A percentile compares a stretch with the other conserved stretches of the same genome.
Conservation (phyloP, 2,888 invertebrate genomes). For the Minunthozetes semirufus region DNA sequence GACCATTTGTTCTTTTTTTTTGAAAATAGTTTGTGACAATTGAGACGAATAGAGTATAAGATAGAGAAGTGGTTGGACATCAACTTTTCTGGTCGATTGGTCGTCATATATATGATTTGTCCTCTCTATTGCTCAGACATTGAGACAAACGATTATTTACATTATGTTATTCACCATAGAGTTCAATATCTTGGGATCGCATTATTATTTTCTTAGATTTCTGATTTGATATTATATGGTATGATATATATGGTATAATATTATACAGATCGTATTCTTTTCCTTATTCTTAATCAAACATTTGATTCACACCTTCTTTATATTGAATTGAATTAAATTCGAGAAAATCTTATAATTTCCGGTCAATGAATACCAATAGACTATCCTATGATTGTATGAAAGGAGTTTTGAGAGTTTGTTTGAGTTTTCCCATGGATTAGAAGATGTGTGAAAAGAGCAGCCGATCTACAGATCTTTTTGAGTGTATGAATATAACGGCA, state of each 20-base stretch:
- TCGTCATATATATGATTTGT: not conserved
- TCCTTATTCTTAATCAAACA: not conserved
- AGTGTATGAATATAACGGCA: not conserved
- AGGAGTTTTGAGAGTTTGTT: not conserved
- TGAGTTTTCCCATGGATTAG: constrained; percentile 15
- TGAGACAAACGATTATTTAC: too few species aligned
- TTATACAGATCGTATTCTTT: not conserved
- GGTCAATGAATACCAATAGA: constrained; percentile 13
- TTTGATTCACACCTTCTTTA: not conserved
- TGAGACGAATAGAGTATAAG: not conserved
- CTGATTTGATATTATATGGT: too few species aligned
- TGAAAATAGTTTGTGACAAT: too few species aligned
- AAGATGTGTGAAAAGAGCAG: constrained; percentile 15
- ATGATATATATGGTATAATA: too few species aligned
- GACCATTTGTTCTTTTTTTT: too few species aligned
- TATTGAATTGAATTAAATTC: not conserved
- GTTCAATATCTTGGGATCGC: too few species aligned
- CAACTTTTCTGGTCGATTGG: constrained; percentile 1
- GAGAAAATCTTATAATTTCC: constrained; percentile 7
- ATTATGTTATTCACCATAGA: too few species aligned
- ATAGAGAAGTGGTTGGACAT: not conserved
- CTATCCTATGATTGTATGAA: not conserved
- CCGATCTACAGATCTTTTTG: not conserved
- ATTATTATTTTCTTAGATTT: too few species aligned
- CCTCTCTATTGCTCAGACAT: too few species aligned